Evolutionary conservation across 2,113 vertebrate genomes (phyloP).

Genomic region (Pungitius pungitius): DNA sequence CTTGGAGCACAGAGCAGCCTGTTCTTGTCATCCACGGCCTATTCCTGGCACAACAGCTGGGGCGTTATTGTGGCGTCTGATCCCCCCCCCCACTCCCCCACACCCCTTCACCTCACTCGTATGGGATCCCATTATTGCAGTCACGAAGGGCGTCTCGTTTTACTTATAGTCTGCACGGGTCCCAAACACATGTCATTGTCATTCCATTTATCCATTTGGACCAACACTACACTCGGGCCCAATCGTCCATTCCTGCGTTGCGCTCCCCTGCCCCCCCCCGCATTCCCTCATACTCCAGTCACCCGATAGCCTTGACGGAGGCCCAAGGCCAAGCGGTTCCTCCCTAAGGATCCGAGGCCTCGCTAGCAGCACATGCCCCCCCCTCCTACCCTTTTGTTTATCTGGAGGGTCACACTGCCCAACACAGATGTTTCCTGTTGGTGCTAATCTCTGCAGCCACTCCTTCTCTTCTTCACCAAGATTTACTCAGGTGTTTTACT

Average conservation of each 20-base stretch:
- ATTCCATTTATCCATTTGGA: conserved; percentile 28
- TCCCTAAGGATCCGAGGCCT: conserved; percentile 25
- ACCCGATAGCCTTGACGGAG: conserved; percentile 72
- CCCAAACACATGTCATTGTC: conserved; percentile 42
- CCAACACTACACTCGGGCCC: conserved; percentile 43
- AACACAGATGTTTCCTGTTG: conserved; percentile 69
- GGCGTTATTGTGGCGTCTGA: conserved; percentile 59
- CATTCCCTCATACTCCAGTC: conserved; percentile 53
- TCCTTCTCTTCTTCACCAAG: conserved; percentile 18
- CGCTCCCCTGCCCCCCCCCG: conserved; percentile 13
- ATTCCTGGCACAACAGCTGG: conserved; percentile 72
- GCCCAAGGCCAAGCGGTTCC: conserved; percentile 40
- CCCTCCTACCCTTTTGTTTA: conserved; percentile 1
- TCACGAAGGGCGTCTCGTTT: conserved; percentile 67
- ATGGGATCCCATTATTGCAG: conserved; percentile 39
- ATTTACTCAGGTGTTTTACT: conserved; percentile 64
- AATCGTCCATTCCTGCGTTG: conserved; percentile 13
- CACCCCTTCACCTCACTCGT: background rate
- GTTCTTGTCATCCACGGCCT: conserved; percentile 52
- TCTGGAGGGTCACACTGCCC: conserved; percentile 45
- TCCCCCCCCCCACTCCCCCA: background rate
- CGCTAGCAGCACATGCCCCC: conserved; percentile 50
- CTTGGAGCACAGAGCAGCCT: conserved; percentile 41
- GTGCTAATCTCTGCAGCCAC: conserved; percentile 35
- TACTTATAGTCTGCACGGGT: conserved; percentile 54